A percentile compares a stretch with the other conserved stretches of the same genome.
phyloP scores from a whole-genome alignment of 2,888 invertebrate genomes.

The Argyra leucocephala region DNA sequence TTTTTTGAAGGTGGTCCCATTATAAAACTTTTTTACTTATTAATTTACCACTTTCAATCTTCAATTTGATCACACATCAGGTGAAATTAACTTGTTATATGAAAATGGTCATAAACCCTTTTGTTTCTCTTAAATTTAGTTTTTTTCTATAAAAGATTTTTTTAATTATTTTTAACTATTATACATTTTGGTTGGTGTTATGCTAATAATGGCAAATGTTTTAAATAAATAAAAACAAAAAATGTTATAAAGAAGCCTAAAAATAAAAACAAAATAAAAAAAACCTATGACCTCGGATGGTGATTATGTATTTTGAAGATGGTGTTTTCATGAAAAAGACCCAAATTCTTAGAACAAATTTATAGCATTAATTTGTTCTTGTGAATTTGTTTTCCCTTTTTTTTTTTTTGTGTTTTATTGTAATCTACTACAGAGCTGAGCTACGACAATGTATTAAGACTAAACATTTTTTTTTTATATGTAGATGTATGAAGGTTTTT shows the following conservation, averaged over 20 bases:
- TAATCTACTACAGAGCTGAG: too few species aligned
- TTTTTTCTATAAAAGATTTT: not conserved
- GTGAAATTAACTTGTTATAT: not conserved
- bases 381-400: too few species aligned
- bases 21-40: not conserved
- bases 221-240: not conserved
- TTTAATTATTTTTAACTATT: not conserved
- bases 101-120: not conserved
- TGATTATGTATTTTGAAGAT: too few species aligned
- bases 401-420: too few species aligned
- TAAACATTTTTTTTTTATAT: too few species aligned
- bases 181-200: not conserved
- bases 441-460: too few species aligned
- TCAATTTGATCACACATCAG: not conserved
- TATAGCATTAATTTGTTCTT: too few species aligned
- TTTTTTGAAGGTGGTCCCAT: too few species aligned
- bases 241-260: not conserved
- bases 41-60: not conserved
- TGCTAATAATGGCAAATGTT: conserved; percentile 6
- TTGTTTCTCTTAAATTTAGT: not conserved
- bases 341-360: not conserved
- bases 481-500: too few species aligned
- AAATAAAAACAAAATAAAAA: not conserved
- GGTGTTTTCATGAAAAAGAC: not conserved
- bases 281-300: too few species aligned